Percentiles rank a stretch among this genome's conserved stretches.
phyloP scores from a whole-genome alignment of 2,113 vertebrate genomes.

The Baryphthengus martii region DNA sequence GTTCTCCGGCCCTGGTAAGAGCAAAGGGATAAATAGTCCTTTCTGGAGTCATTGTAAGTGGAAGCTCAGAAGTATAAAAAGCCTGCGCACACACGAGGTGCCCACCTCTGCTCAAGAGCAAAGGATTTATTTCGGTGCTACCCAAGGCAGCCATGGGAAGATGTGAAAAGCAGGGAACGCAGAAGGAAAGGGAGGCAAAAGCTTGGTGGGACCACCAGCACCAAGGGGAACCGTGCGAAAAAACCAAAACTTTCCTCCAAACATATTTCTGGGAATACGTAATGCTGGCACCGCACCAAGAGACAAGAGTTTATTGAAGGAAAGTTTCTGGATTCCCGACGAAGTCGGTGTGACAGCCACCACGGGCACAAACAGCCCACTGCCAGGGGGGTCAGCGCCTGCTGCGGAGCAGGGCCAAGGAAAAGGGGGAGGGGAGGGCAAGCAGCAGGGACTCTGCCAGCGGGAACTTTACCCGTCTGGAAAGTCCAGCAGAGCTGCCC shows the following conservation, averaged over 20 bases:
- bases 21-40: not conserved
- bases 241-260: not conserved
- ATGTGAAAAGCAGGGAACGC: not conserved
- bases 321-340: not conserved
- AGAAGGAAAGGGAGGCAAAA: not conserved
- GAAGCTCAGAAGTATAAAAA: not conserved
- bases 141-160: not conserved
- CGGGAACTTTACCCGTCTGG: not conserved
- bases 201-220: not conserved
- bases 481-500: not conserved
- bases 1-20: not conserved
- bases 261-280: constrained; percentile 39
- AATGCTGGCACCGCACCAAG: constrained; percentile 8
- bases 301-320: constrained; percentile 7
- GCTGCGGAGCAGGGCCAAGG: not conserved
- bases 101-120: not conserved
- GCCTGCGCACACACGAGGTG: rapidly evolving
- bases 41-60: no score
- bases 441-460: not conserved
- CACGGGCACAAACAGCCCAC: not conserved
- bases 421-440: not conserved
- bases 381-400: not conserved
- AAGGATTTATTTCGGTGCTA: constrained; percentile 35
- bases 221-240: not conserved
- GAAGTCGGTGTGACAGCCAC: not conserved